These are phyloP conservation scores for Metaphire vulgaris DNA, from an alignment of 1,140 invertebrate species.

Conservation along the genomic window DNA sequence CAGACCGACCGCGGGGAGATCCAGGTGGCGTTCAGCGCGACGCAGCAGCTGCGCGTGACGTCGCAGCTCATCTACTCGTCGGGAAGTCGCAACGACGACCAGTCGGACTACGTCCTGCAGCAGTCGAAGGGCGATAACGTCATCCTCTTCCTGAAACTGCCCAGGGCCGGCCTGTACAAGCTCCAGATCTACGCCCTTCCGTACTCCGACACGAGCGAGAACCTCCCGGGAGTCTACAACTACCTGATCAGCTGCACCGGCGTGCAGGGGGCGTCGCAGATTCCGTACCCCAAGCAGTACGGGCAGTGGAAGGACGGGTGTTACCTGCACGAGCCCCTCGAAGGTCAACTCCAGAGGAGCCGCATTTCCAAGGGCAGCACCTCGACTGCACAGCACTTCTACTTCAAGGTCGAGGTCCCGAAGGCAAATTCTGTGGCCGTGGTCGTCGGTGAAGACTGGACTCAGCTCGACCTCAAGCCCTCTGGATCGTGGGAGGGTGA, in stretches of 20 bases:
- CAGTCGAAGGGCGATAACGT: constrained; percentile 39
- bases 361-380: constrained; percentile 33
- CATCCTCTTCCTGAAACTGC: constrained; percentile 41
- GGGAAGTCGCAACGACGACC: constrained; percentile 36
- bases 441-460: constrained; percentile 48
- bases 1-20: constrained; percentile 42
- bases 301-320: constrained; percentile 54
- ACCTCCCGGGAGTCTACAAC: constrained; percentile 51
- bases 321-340: constrained; percentile 44
- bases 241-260: constrained; percentile 48
- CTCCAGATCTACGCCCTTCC: constrained; percentile 51
- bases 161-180: constrained; percentile 47
- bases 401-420: constrained; percentile 44
- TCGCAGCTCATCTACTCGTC: constrained; percentile 43
- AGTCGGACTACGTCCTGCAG: constrained; percentile 46
- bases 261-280: constrained; percentile 25
- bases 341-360: constrained; percentile 35
- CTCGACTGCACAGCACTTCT: constrained; percentile 31
- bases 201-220: constrained; percentile 42
- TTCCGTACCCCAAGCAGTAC: constrained; percentile 50
- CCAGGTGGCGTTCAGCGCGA: constrained; percentile 40
- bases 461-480: constrained; percentile 40
- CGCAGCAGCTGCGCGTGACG: constrained; percentile 39
- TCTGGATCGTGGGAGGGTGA: constrained; percentile 41
- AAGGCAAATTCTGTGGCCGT: constrained; percentile 45